phyloP scores from a whole-genome alignment of 2,888 invertebrate species.

The Thereva nobilitata region DNA sequence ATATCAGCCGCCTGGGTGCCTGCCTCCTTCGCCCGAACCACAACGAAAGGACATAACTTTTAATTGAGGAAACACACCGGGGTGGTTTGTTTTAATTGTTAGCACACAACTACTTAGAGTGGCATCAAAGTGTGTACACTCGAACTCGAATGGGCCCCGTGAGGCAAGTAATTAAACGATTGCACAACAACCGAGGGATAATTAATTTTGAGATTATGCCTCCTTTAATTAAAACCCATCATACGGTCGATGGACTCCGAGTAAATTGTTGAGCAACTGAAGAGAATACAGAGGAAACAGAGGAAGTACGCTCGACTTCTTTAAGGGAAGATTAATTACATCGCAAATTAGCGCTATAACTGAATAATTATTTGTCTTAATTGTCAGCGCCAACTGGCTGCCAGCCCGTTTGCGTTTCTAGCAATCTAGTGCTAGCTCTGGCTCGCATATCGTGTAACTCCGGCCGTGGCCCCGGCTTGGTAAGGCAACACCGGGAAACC shows the following conservation, averaged over 20 bases:
- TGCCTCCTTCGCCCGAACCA: no score
- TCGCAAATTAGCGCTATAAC: conserved; percentile 36
- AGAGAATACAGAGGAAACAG: conserved; percentile 1
- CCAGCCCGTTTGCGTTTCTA: conserved; percentile 2
- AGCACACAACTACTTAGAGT: not conserved
- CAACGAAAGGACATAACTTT: conserved; percentile 6
- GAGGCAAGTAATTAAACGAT: conserved; percentile 15
- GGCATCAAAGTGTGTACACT: conserved; percentile 7
- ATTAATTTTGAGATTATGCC: conserved; percentile 36
- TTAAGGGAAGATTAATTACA: conserved; percentile 35
- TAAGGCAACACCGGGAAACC: no score
- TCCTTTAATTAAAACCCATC: conserved; percentile 35
- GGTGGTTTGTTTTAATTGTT: conserved; percentile 17
- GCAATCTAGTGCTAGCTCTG: no score
- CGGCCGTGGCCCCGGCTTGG: no score
- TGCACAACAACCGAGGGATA: conserved; percentile 23
- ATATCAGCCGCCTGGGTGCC: no score
- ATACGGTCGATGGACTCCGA: conserved; percentile 28
- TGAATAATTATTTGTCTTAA: conserved; percentile 37
- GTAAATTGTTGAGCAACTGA: no score
- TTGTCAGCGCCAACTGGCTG: conserved; percentile 33
- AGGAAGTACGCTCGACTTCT: conserved; percentile 22
- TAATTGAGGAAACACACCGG: not conserved
- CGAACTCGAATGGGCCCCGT: not conserved
- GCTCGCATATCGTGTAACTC: no score